phyloP scores from a whole-genome alignment of 2,888 invertebrate species.

The Phengaris alcon region DNA sequence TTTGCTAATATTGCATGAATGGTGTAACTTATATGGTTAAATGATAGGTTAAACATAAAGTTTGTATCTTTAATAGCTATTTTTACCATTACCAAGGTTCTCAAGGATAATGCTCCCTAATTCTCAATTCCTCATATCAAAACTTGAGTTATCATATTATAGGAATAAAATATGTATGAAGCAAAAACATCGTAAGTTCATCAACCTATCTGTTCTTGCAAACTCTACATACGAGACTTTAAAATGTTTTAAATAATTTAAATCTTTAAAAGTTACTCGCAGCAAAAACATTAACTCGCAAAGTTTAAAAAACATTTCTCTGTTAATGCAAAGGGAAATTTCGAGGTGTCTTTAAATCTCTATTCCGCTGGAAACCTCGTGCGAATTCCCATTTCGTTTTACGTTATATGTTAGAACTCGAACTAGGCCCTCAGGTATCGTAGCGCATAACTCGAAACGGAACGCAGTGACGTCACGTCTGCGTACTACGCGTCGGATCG shows the following conservation, averaged over 20 bases:
- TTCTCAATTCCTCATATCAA: too few species aligned
- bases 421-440: conserved; percentile 26
- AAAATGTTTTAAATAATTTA: neutral
- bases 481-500: conserved; percentile 46
- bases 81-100: too few species aligned
- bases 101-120: too few species aligned
- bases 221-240: neutral
- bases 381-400: conserved; percentile 8
- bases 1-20: too few species aligned
- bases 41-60: too few species aligned
- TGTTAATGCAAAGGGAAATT: neutral
- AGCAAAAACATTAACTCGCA: neutral
- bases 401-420: neutral
- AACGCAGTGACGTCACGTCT: conserved; percentile 55
- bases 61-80: too few species aligned
- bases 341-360: neutral
- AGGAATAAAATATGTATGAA: neutral
- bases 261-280: neutral
- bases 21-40: too few species aligned
- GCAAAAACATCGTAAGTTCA: neutral
- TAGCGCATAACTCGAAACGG: conserved; percentile 38
- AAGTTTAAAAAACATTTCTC: neutral
- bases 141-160: neutral
- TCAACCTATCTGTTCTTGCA: neutral
- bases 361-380: neutral